Percentiles rank a stretch among this genome's conserved stretches.
phyloP scores from a whole-genome alignment of 2,888 invertebrate species.

The Odontocerum albicorne region DNA sequence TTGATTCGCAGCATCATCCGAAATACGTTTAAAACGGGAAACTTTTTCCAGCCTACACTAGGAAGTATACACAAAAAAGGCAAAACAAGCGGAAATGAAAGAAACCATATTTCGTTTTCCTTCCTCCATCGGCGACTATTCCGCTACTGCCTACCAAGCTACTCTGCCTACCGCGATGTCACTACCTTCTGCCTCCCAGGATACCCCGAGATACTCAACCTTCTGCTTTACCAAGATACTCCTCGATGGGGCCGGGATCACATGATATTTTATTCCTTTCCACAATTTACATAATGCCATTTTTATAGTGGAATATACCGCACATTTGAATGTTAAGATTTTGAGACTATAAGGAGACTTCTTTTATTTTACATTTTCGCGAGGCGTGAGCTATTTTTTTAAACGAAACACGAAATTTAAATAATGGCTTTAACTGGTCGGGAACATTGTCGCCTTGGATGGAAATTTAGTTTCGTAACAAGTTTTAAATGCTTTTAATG shows the following conservation, averaged over 20 bases:
- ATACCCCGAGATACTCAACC: too few relatives aligned
- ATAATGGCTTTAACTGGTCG: background rate
- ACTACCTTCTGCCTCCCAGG: too few relatives aligned
- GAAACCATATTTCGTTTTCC: constrained; percentile 49
- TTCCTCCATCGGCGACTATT: too few relatives aligned
- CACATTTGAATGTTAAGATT: constrained; percentile 31
- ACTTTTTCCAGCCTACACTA: constrained; percentile 22
- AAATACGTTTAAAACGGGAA: too few relatives aligned
- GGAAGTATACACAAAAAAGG: constrained; percentile 29
- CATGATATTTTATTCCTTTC: constrained; percentile 50
- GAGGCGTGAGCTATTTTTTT: background rate
- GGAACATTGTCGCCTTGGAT: background rate
- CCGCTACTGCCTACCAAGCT: too few relatives aligned
- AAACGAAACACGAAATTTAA: constrained; percentile 26
- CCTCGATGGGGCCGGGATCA: constrained; percentile 30
- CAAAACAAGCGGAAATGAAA: constrained; percentile 48
- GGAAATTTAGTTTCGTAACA: too few relatives aligned
- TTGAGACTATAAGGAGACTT: constrained; percentile 19
- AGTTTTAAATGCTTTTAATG: too few relatives aligned
- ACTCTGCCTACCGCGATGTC: too few relatives aligned
- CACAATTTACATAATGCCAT: constrained; percentile 57
- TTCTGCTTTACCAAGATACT: constrained; percentile 36
- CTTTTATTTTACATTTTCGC: constrained; percentile 2
- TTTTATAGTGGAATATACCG: constrained; percentile 52
- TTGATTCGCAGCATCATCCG: too few relatives aligned